These are phyloP conservation scores for Exephanes ischioxanthus DNA, from an alignment of 2,888 invertebrate genomes.

Conservation along the genomic window DNA sequence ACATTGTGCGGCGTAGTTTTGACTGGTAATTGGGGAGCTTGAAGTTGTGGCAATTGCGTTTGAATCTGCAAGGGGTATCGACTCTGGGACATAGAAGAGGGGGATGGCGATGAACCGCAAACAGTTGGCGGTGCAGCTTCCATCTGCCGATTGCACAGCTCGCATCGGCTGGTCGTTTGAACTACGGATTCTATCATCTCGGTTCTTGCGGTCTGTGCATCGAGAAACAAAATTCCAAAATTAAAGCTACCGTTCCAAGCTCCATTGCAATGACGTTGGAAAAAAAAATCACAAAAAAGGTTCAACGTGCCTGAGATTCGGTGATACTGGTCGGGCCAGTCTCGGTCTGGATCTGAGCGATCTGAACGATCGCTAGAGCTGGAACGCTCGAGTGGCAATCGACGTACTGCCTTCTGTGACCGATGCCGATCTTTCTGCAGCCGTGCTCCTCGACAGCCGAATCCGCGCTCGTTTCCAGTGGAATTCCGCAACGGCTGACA, in stretches of 20 bases:
- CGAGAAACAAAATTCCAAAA: neutral
- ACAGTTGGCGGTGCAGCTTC: conserved; percentile 39
- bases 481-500: conserved; percentile 72
- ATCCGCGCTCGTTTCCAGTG: conserved; percentile 58
- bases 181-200: conserved; percentile 73
- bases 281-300: neutral
- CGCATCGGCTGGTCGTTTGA: conserved; percentile 77
- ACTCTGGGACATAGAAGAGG: conserved; percentile 39
- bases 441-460: conserved; percentile 63
- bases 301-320: conserved; percentile 68
- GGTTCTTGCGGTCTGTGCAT: conserved; percentile 71
- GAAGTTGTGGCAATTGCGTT: conserved; percentile 2
- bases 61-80: conserved; percentile 11
- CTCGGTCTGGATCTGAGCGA: conserved; percentile 74
- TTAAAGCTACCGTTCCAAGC: neutral
- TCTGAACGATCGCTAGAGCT: conserved; percentile 58
- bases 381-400: conserved; percentile 71
- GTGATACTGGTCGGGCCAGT: conserved; percentile 45
- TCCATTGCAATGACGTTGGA: no score
- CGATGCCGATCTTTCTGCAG: conserved; percentile 68
- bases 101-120: conserved; percentile 10
- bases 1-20: neutral
- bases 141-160: conserved; percentile 73
- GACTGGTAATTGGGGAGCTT: neutral
- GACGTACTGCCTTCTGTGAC: conserved; percentile 72